Base-by-base conservation (phyloP, 2,797 vertebrate genomes). In the Emys orbicularis region DNA sequence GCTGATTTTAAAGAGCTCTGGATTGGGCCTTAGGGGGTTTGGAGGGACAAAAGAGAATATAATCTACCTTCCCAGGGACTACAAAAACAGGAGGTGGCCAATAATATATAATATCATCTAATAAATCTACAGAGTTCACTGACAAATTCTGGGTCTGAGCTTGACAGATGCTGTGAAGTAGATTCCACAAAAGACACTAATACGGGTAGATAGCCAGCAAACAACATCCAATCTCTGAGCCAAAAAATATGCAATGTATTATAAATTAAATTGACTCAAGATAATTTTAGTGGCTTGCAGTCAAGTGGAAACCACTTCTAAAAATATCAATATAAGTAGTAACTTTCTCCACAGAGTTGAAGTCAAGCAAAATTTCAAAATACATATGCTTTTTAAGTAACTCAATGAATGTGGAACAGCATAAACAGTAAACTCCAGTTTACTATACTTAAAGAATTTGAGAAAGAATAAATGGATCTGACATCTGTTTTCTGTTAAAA, bases 281-380 rank as follows among this genome's bases (percentile, higher is more conserved):
- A 91, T 91, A 77, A 94, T 92, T 83, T n/a, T 90, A 91, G 88
- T 94, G 93, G 87, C 90, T 93, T 92, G 68, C 94, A 96, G 96
- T 97, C 94, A 96, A 97, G 89, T 89, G 89, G 79, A 86, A 94
- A 86, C 91, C 92, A 95, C 94, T 97, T 77, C 12, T 1, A 76
- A 84, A 81, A 97, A 97, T 96, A 92, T 87, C 94, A 97, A 95
- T 97, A 96, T 96, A 97, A 97, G 94, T 54, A 61, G 92, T 16
- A 90, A 89, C 81, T 90, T 96, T 96, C 97, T 97, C 97, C 65
- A 52, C 90, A 94, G 95, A 95, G 94, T 96, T 79, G 86, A 96
- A 96, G 87, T 85, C 86, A 95, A 98, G 92, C 87, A 59, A 88
- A 87, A 50, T 49, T 77, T 76, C 95, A 96, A 95, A 95, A 93